Conservation (phyloP, 2,888 invertebrate genomes). For the Leucozona laternaria region DNA sequence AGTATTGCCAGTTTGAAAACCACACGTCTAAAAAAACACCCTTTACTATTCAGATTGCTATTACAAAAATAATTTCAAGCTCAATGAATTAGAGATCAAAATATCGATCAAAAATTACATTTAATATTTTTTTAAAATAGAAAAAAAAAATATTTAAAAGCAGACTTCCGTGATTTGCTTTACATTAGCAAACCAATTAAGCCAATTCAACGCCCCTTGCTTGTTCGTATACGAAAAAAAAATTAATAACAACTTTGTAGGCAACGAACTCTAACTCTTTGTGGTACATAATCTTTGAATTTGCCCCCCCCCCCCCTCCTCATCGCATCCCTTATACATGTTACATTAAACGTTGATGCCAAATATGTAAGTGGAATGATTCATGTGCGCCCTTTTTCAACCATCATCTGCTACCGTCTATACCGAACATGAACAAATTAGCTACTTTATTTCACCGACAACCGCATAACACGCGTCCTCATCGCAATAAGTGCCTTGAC, state of each 20-base stretch:
- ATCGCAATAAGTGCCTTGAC: slow-evolving; percentile 63
- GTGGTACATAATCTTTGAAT: neutral
- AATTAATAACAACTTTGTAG: slow-evolving; percentile 4
- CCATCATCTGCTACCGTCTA: slow-evolving; percentile 55
- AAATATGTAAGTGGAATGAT: slow-evolving; percentile 64
- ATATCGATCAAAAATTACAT: too few species aligned
- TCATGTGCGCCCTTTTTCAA: slow-evolving; percentile 64
- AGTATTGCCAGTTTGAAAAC: too few species aligned
- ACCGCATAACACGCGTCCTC: slow-evolving; percentile 69
- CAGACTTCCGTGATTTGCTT: slow-evolving; percentile 13
- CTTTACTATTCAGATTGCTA: too few species aligned
- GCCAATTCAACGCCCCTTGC: slow-evolving; percentile 52
- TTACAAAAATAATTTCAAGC: too few species aligned
- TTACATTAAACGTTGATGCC: slow-evolving; percentile 3
- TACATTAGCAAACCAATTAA: slow-evolving; percentile 53
- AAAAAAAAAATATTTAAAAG: neutral
- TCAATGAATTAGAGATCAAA: too few species aligned
- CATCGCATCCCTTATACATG: neutral
- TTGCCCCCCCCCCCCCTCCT: neutral
- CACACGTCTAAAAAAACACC: too few species aligned
- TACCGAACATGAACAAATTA: slow-evolving; percentile 69
- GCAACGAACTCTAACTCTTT: neutral
- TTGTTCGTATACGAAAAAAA: neutral
- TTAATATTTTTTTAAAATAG: neutral
- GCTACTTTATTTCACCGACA: slow-evolving; percentile 72